Conservation (phyloP, 2,113 vertebrate species). For the Hypomesus transpacificus region DNA sequence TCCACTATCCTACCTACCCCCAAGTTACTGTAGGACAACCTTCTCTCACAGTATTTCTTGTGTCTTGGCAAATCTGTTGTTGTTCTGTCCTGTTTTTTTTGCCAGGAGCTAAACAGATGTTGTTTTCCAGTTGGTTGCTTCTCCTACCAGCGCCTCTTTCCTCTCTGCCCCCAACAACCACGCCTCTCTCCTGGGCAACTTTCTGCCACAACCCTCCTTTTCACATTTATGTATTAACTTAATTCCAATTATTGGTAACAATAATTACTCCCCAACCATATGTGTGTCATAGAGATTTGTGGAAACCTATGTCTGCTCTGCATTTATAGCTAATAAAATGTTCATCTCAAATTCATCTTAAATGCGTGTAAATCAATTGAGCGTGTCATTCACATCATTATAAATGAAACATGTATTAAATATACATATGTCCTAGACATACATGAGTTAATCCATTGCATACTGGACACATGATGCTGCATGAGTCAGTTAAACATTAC, state of each 20-base stretch:
- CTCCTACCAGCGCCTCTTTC: slow-evolving; percentile 41
- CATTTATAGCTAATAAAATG: slow-evolving; percentile 57
- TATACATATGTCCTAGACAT: slow-evolving; percentile 40
- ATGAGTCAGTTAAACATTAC: slow-evolving; percentile 51
- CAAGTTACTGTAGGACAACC: slow-evolving; percentile 37
- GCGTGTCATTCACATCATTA: slow-evolving; percentile 49
- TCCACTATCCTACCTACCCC: slow-evolving; percentile 44
- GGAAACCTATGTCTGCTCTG: slow-evolving; percentile 45
- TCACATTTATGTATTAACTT: slow-evolving; percentile 54
- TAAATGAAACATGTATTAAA: slow-evolving; percentile 41
- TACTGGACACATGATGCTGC: slow-evolving; percentile 22
- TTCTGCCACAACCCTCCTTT: slow-evolving; percentile 38
- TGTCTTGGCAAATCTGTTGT: slow-evolving; percentile 72
- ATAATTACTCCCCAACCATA: slow-evolving; percentile 67
- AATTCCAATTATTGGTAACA: slow-evolving; percentile 63
- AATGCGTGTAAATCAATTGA: slow-evolving; percentile 53
- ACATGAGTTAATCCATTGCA: slow-evolving; percentile 46
- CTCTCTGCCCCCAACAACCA: slow-evolving; percentile 53
- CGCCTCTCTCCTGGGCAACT: slow-evolving; percentile 60
- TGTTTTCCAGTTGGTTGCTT: slow-evolving; percentile 73
- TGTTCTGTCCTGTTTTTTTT: slow-evolving; percentile 66
- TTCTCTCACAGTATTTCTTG: slow-evolving; percentile 58
- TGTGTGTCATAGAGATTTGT: slow-evolving; percentile 63
- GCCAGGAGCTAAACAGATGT: slow-evolving; percentile 78
- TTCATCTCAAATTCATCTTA: slow-evolving; percentile 59